These are phyloP conservation scores for Resseliella maxima DNA, from an alignment of 2,888 invertebrate species.

Conservation along the genomic window DNA sequence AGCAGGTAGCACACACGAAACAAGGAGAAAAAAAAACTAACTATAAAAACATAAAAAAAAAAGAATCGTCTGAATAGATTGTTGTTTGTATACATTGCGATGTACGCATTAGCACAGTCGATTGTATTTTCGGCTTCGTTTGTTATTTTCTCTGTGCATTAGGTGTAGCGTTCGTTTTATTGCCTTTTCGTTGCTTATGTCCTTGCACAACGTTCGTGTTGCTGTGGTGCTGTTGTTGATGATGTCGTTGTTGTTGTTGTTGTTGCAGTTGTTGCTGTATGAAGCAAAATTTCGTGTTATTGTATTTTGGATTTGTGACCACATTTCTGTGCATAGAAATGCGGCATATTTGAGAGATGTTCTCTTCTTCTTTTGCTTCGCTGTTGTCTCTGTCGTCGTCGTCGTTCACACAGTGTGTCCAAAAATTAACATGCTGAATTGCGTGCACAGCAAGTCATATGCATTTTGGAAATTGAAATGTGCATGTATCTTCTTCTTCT, in stretches of 20 bases:
- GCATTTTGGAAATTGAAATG: slow-evolving; percentile 19
- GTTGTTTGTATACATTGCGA: slow-evolving; percentile 46
- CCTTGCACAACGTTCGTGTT: slow-evolving; percentile 29
- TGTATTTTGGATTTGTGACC: slow-evolving; percentile 40
- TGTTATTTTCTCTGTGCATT: slow-evolving; percentile 44
- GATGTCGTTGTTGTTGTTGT: not conserved
- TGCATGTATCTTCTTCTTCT: not conserved
- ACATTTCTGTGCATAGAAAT: slow-evolving; percentile 46
- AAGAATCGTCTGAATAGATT: slow-evolving; percentile 45
- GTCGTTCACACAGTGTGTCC: not conserved
- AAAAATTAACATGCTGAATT: slow-evolving; percentile 27
- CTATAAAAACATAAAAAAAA: slow-evolving; percentile 41
- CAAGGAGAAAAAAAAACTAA: not conserved
- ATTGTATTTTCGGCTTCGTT: slow-evolving; percentile 53
- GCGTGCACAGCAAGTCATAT: slow-evolving; percentile 10
- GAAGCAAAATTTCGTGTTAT: slow-evolving; percentile 22
- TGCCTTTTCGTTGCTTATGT: slow-evolving; percentile 34
- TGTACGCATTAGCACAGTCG: slow-evolving; percentile 40
- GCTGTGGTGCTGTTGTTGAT: not conserved
- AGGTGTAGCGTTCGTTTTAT: slow-evolving; percentile 42
- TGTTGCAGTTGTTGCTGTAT: not conserved
- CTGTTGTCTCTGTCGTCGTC: not conserved
- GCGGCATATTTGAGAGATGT: not conserved
- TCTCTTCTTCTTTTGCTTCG: not conserved
- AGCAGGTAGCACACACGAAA: slow-evolving; percentile 20